A percentile compares a stretch with the other conserved stretches of the same genome.
Conservation (phyloP, 2,888 invertebrate species). For the Eilema sororculum region DNA sequence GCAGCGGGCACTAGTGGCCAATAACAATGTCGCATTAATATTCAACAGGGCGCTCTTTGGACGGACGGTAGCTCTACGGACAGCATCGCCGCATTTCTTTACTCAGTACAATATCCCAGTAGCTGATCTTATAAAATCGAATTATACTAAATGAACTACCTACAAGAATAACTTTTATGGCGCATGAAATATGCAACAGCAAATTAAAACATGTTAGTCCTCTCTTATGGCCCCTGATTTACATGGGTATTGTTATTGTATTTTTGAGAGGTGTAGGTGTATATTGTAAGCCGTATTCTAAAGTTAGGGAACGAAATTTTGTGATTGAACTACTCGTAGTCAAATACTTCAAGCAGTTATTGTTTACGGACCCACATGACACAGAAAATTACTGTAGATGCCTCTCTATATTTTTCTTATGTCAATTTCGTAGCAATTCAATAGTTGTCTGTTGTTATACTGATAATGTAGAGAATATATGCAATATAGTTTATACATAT, state of each 20-base stretch:
- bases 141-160: constrained; percentile 42
- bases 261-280: neutral
- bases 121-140: constrained; percentile 61
- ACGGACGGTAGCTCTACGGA: constrained; percentile 74
- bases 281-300: neutral
- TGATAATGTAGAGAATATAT: neutral
- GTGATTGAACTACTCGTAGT: neutral
- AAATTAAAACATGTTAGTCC: constrained; percentile 9
- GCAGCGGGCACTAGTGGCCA: constrained; percentile 85
- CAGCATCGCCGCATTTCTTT: constrained; percentile 78
- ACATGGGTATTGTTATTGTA: neutral
- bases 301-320: too few species aligned
- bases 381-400: neutral
- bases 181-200: constrained; percentile 12
- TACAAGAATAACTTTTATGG: constrained; percentile 15
- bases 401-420: neutral
- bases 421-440: neutral
- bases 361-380: neutral
- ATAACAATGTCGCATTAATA: constrained; percentile 87
- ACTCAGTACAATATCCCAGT: constrained; percentile 64
- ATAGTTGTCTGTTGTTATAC: neutral
- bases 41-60: constrained; percentile 84
- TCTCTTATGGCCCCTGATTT: neutral
- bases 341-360: neutral
- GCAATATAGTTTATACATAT: neutral